These are phyloP conservation scores for Apteryx owenii DNA, from an alignment of 2,113 vertebrate genomes.

Conservation along the genomic window DNA sequence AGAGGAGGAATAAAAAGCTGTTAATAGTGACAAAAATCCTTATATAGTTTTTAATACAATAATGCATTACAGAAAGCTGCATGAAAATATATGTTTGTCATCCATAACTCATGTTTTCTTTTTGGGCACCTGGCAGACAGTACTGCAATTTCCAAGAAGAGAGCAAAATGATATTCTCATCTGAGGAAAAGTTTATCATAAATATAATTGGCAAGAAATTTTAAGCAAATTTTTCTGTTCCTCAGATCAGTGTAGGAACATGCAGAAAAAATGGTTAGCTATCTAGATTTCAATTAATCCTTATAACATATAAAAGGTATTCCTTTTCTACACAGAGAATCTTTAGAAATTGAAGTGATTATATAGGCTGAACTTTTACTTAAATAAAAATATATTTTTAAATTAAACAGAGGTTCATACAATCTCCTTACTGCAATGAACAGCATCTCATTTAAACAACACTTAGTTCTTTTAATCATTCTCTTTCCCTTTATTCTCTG, in stretches of 20 bases:
- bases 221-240: background rate
- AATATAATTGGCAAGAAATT: background rate
- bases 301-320: background rate
- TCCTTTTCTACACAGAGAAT: background rate
- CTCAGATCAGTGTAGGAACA: background rate
- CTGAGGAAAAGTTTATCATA: background rate
- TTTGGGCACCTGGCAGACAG: slow-evolving; percentile 28
- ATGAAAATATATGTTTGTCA: slow-evolving; percentile 58
- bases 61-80: slow-evolving; percentile 6
- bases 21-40: slow-evolving; percentile 43
- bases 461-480: background rate
- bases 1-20: background rate
- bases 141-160: slow-evolving; percentile 23
- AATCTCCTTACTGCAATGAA: background rate
- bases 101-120: slow-evolving; percentile 52
- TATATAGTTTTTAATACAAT: slow-evolving; percentile 29
- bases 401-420: background rate
- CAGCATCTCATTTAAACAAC: background rate
- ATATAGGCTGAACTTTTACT: background rate
- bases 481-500: background rate
- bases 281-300: background rate
- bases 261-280: background rate
- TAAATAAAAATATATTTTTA: background rate
- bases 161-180: slow-evolving; percentile 32
- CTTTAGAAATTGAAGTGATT: background rate